These are phyloP conservation scores for Euzetes globulus DNA, from an alignment of 2,888 invertebrate genomes.

Conservation along the genomic window DNA sequence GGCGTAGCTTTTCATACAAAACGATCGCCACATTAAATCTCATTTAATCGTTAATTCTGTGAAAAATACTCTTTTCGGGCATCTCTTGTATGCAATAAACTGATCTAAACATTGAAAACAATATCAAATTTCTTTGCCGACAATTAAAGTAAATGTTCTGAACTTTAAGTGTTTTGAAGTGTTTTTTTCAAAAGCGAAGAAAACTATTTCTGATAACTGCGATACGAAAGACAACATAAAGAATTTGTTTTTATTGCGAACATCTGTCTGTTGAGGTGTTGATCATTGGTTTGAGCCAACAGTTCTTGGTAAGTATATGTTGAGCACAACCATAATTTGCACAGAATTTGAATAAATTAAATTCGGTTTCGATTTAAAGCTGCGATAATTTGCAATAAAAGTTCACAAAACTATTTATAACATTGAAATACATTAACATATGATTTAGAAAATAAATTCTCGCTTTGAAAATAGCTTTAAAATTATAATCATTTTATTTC, in stretches of 20 bases:
- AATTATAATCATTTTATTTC: too few species aligned
- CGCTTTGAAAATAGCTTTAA: too few species aligned
- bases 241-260: background rate
- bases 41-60: too few species aligned
- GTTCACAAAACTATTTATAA: background rate
- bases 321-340: background rate
- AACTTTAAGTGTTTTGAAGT: background rate
- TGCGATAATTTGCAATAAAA: background rate
- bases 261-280: slow-evolving; percentile 6
- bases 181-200: background rate
- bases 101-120: background rate
- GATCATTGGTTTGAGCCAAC: background rate
- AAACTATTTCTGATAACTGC: background rate
- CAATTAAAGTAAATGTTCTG: background rate
- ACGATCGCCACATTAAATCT: too few species aligned
- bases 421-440: background rate
- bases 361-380: background rate
- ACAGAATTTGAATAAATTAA: slow-evolving; percentile 17
- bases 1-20: too few species aligned
- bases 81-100: background rate
- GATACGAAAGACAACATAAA: background rate
- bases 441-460: background rate
- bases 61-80: background rate
- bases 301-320: background rate
- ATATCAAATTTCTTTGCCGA: background rate